These are phyloP conservation scores for Amazona finschi DNA, from an alignment of 2,797 vertebrate species.

Conservation along the genomic window DNA sequence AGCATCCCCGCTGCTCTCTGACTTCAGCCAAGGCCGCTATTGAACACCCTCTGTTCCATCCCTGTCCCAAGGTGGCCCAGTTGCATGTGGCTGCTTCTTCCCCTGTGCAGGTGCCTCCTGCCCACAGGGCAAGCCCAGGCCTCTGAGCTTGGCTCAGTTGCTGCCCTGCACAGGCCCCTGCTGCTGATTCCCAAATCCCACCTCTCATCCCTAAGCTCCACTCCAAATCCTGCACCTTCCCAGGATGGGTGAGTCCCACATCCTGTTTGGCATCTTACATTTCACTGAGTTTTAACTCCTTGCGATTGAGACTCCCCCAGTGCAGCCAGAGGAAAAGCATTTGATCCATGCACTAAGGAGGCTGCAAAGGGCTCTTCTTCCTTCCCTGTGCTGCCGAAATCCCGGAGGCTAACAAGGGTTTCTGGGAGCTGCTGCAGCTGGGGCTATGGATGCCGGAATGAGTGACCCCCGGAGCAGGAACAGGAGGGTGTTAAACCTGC, in stretches of 20 bases:
- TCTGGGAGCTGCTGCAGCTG: not conserved
- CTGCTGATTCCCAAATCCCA: not conserved
- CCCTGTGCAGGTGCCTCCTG: not conserved
- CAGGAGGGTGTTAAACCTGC: not conserved
- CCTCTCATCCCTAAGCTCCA: not conserved
- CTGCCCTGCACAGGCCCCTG: not conserved
- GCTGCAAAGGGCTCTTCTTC: not conserved
- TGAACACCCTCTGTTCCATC: accelerated
- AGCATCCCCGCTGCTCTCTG: not conserved
- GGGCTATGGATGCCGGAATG: not conserved
- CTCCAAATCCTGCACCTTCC: not conserved
- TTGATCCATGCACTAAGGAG: not conserved
- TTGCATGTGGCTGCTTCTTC: not conserved
- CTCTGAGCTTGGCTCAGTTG: not conserved
- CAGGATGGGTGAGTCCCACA: accelerated
- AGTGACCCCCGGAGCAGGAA: not conserved
- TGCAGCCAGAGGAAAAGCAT: not conserved
- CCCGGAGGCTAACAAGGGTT: not conserved
- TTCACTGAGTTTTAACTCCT: not conserved
- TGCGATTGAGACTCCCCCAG: not conserved
- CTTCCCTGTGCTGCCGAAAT: not conserved
- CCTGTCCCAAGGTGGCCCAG: not conserved
- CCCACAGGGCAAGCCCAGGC: accelerated
- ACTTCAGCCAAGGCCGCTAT: not conserved
- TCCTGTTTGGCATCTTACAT: not conserved